Evolutionary conservation across 1,140 invertebrate species (phyloP), one percentile per base, ranked within the genome.

Genomic region (Solen grandis): DNA sequence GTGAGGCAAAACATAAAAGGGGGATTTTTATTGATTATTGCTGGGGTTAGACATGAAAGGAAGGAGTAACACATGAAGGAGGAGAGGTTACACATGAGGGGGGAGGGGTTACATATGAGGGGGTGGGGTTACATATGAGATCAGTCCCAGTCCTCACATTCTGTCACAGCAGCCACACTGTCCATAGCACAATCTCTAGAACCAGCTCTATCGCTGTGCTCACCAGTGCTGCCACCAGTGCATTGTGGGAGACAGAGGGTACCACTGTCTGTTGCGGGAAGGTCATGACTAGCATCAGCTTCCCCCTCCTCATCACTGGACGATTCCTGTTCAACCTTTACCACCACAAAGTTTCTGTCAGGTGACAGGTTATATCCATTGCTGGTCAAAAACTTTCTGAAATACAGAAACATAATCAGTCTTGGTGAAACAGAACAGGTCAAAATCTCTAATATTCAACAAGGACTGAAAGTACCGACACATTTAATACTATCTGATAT

Each of bases 251-350:
- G n/a, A n/a, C n/a, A n/a, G n/a, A n/a, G n/a, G n/a, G n/a, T n/a
- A n/a, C n/a, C n/a, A n/a, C n/a, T n/a, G n/a, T n/a, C n/a, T 62
- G 59, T 62, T 33, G 33, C 59, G 29, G 16, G 2, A 60, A 31
- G 29, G 59, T 25, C 36, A 38, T 59, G 54, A 54, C 50, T 60
- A 22, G 38, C 13, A 46, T 65, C 73, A 81, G 62, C 35, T 66
- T 62, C 50, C 63, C 19, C 46, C 8, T 52, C 13, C 8, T 69
- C 19, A 13, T 46, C 38, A 69, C 29, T 38, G 2, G 54, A 73
- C 2, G 25, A 36, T 22, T 46, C 3, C 5, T 73, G 33, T 22
- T 38, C 31, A 5, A n/a, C 54, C 22, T 33, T 38, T 68, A 46
- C 16, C 29, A 68, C 50, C n/a, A 68, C 41, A 68, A 35, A 19